Evolutionary conservation across 37 sponge, comb jelly and placozoan species (phyloP).

Genomic region (Bolinopsis microptera): DNA sequence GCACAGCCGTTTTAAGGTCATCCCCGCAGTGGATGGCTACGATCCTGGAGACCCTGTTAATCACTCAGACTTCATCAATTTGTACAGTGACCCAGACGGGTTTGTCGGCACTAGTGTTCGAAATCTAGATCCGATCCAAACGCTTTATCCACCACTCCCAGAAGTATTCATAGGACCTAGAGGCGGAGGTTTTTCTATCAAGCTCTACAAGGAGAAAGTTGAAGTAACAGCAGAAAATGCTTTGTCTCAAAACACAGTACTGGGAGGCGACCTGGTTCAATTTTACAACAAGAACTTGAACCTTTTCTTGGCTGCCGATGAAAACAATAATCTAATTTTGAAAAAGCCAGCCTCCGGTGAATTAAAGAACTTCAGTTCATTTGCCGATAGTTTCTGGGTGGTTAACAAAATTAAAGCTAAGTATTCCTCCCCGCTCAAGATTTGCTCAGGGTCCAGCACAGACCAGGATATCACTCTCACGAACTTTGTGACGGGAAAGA

Average conservation of each 20-base stretch:
- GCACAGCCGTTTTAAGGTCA: slow-evolving; percentile 19
- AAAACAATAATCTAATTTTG: slow-evolving; percentile 2
- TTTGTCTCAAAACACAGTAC: slow-evolving; percentile 1
- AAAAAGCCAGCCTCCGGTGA: neutral
- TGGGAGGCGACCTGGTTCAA: slow-evolving; percentile 45
- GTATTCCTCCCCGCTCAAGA: neutral
- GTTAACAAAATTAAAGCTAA: slow-evolving; percentile 44
- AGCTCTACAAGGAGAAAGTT: neutral
- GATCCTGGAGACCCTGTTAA: slow-evolving; percentile 62
- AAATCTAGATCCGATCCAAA: neutral
- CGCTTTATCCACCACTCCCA: slow-evolving; percentile 28
- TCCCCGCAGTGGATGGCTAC: slow-evolving; percentile 51
- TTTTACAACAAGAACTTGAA: slow-evolving; percentile 58
- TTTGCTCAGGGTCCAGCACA: neutral
- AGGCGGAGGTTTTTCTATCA: slow-evolving; percentile 55
- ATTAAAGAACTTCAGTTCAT: slow-evolving; percentile 10
- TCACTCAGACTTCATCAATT: slow-evolving; percentile 54
- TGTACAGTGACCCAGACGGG: slow-evolving; percentile 59
- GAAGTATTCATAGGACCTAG: slow-evolving; percentile 44
- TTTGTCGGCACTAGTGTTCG: slow-evolving; percentile 32
- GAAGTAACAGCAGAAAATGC: neutral
- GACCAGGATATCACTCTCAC: slow-evolving; percentile 16
- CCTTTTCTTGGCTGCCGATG: slow-evolving; percentile 27
- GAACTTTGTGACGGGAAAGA: slow-evolving; percentile 56
- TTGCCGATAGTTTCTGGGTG: slow-evolving; percentile 19